phyloP scores from a whole-genome alignment of 2,113 vertebrate species.

The Oreochromis spilurus region DNA sequence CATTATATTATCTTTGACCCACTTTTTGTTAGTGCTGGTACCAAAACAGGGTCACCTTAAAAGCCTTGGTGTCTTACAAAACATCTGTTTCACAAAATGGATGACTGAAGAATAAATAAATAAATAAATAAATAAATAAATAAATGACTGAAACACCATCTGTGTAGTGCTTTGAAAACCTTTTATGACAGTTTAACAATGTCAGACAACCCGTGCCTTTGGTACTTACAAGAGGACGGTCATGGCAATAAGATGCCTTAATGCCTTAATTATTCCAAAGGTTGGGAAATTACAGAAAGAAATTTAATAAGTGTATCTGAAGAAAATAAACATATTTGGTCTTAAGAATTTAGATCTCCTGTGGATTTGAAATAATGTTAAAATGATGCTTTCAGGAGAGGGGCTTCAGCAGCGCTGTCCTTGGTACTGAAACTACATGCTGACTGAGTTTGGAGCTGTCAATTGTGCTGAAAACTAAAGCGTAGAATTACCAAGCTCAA shows the following conservation, averaged over 20 bases:
- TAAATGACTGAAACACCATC: neutral
- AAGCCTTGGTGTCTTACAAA: neutral
- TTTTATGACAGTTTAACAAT: neutral
- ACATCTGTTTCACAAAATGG: neutral
- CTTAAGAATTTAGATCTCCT: neutral
- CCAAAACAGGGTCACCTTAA: neutral
- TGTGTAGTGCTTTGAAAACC: neutral
- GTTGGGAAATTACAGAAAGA: neutral
- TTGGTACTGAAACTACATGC: neutral
- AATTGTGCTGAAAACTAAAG: conserved; percentile 2
- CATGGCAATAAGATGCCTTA: neutral
- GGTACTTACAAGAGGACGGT: neutral
- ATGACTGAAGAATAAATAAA: neutral
- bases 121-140: neutral
- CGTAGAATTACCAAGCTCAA: neutral
- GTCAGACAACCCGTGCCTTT: neutral
- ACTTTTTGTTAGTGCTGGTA: neutral
- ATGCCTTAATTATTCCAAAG: neutral
- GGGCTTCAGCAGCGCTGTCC: neutral
- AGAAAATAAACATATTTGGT: neutral
- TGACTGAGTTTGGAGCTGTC: neutral
- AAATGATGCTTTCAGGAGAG: neutral
- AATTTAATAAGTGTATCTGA: neutral
- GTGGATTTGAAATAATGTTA: neutral
- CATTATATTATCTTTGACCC: neutral